These are phyloP conservation scores for Globodera rostochiensis DNA, from an alignment of 1,140 invertebrate species.

Conservation along the genomic window DNA sequence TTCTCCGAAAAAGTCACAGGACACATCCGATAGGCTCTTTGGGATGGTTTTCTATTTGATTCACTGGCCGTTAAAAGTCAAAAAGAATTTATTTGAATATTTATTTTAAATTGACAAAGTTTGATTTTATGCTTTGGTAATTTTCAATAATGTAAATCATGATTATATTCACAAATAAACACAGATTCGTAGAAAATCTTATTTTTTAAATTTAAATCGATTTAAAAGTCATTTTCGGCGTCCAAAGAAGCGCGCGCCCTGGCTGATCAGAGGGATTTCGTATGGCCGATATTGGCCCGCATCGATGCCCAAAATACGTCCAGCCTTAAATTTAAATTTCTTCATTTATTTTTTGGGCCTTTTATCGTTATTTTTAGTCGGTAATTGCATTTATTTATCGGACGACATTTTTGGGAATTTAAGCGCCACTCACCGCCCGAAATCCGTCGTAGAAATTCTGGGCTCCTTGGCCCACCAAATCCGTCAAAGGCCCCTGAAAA, in stretches of 20 bases:
- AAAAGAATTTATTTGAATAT: neutral
- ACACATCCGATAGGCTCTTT: too few species aligned
- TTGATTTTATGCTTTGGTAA: neutral
- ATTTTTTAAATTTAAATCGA: neutral
- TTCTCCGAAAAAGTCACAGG: too few species aligned
- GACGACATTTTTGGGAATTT: too few species aligned
- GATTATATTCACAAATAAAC: neutral
- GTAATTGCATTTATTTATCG: neutral
- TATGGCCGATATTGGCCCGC: slow-evolving; percentile 35
- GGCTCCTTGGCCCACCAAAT: slow-evolving; percentile 36
- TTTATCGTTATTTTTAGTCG: neutral
- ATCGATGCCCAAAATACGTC: slow-evolving; percentile 34
- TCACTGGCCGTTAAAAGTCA: neutral
- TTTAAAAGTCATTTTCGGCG: slow-evolving; percentile 20
- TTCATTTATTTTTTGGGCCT: neutral
- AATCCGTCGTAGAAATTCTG: slow-evolving; percentile 36
- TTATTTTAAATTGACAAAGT: neutral
- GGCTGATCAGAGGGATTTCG: slow-evolving; percentile 32
- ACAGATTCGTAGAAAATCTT: neutral
- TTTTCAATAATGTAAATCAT: neutral
- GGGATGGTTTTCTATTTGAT: neutral
- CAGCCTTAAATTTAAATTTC: slow-evolving; percentile 13
- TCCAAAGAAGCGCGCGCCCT: slow-evolving; percentile 29
- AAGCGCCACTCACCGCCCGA: neutral
- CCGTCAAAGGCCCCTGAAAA: slow-evolving; percentile 13